A percentile compares a stretch with the other conserved stretches of the same genome.
These are phyloP conservation scores for Palythoa caribaeorum DNA, from an alignment of 92 coral and sea anemone species.

Conservation along the genomic window DNA sequence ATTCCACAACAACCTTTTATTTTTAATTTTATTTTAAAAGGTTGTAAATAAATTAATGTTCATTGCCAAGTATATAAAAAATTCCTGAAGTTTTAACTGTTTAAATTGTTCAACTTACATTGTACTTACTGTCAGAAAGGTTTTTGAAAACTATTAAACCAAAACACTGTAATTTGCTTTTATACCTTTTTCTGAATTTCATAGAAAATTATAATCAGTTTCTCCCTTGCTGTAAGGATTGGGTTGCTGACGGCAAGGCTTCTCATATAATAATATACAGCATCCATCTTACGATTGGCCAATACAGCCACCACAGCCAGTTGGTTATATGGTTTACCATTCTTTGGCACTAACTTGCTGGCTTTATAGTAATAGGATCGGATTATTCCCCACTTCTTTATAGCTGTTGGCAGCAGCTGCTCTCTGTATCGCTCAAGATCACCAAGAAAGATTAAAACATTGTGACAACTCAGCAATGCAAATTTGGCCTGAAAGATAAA, in stretches of 20 bases:
- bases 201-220: slow-evolving; percentile 82
- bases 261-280: slow-evolving; percentile 89
- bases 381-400: slow-evolving; percentile 82
- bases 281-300: slow-evolving; percentile 96
- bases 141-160: not conserved
- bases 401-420: slow-evolving; percentile 67
- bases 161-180: not conserved
- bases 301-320: slow-evolving; percentile 94
- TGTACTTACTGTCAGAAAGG: not conserved
- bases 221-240: slow-evolving; percentile 93
- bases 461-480: slow-evolving; percentile 92
- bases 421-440: slow-evolving; percentile 91
- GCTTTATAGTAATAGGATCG: slow-evolving; percentile 93
- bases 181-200: slow-evolving; percentile 95
- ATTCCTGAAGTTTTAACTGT: no score
- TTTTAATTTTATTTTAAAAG: no score
- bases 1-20: no score
- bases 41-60: no score
- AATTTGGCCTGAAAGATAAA: slow-evolving; percentile 78
- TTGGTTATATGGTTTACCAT: slow-evolving; percentile 98
- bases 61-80: no score
- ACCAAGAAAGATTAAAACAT: slow-evolving; percentile 90
- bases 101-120: no score
- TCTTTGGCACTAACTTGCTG: slow-evolving; percentile 91
- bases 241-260: slow-evolving; percentile 91